These are phyloP conservation scores for Noctua comes DNA, from an alignment of 2,888 invertebrate genomes.

Conservation along the genomic window DNA sequence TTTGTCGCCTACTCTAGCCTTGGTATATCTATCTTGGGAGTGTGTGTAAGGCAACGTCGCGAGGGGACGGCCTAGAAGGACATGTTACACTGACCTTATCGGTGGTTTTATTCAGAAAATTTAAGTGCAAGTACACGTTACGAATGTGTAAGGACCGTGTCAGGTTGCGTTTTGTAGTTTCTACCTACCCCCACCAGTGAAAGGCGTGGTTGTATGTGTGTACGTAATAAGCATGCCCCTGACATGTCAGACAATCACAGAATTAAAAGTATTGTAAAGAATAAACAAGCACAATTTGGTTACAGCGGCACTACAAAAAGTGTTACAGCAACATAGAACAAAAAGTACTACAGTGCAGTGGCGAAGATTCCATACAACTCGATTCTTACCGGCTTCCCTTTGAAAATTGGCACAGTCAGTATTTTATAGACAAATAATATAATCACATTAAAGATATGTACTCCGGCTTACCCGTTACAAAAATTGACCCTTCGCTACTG, in stretches of 20 bases:
- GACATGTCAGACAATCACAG: neutral
- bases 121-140: too few relatives aligned
- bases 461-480: too few relatives aligned
- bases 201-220: neutral
- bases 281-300: neutral
- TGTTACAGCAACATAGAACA: too few relatives aligned
- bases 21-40: neutral
- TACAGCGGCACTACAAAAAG: too few relatives aligned
- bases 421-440: too few relatives aligned
- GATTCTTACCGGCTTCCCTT: too few relatives aligned
- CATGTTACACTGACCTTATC: neutral
- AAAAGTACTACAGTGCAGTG: too few relatives aligned
- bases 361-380: too few relatives aligned
- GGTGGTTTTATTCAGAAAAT: neutral
- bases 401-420: too few relatives aligned
- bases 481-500: too few relatives aligned
- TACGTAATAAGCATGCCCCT: neutral
- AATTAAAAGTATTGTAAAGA: neutral
- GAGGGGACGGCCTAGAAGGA: neutral
- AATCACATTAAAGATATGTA: too few relatives aligned
- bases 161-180: neutral
- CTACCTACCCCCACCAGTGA: neutral
- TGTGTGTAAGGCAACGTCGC: neutral
- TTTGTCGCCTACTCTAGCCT: constrained; percentile 11
- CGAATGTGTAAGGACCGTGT: neutral